These are phyloP conservation scores for Austrofundulus limnaeus DNA, from an alignment of 2,113 vertebrate species.

Conservation along the genomic window DNA sequence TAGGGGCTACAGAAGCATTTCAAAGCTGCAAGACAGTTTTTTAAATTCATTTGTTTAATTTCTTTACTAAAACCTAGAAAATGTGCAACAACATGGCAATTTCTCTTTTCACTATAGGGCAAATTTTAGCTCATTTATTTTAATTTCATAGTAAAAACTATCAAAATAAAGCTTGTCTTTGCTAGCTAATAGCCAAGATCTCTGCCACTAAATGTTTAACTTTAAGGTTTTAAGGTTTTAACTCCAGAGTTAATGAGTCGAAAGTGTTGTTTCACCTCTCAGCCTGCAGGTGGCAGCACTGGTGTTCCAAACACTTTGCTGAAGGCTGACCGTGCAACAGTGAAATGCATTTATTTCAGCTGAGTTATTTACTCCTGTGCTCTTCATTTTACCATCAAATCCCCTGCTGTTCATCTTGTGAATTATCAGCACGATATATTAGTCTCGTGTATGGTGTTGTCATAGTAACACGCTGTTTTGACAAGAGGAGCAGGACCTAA, in stretches of 20 bases:
- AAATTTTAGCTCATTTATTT: no score
- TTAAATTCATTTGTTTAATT: background rate
- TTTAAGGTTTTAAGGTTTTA: background rate
- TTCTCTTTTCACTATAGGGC: no score
- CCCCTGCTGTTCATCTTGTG: constrained; percentile 15
- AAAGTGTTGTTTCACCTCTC: constrained; percentile 13
- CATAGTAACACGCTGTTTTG: constrained; percentile 25
- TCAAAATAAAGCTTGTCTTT: no score
- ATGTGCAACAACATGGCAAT: no score
- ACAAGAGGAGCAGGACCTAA: background rate
- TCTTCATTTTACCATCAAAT: background rate
- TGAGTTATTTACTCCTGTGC: constrained; percentile 20
- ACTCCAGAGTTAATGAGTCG: background rate
- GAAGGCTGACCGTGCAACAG: background rate
- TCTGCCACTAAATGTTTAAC: no score
- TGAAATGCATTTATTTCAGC: constrained; percentile 11
- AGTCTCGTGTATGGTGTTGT: background rate
- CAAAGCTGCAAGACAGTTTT: no score
- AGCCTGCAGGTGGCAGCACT: constrained; percentile 59
- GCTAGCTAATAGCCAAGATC: no score
- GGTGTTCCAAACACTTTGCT: background rate
- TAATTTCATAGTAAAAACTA: no score
- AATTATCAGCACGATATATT: constrained; percentile 15
- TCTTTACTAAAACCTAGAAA: background rate
- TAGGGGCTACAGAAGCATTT: background rate